Conservation (phyloP, 2,888 invertebrate genomes). For the Zygogramma bicolorata region DNA sequence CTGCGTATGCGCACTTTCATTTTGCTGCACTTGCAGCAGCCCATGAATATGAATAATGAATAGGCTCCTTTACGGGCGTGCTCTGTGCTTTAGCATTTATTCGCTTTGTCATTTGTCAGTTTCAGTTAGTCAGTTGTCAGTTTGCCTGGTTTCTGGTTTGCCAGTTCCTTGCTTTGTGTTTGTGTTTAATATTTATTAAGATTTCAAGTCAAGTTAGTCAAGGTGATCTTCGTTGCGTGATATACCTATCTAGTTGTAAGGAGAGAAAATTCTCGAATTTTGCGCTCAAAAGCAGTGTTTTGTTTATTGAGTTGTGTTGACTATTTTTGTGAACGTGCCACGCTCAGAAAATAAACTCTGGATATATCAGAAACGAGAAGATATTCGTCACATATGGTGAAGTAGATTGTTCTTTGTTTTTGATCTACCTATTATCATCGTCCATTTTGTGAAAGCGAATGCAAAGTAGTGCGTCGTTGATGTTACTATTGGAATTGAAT, state of each 20-base stretch:
- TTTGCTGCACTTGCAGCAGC: no score
- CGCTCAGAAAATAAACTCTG: conserved; percentile 36
- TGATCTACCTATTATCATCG: conserved; percentile 55
- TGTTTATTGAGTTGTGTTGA: conserved; percentile 43
- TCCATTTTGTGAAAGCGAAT: conserved; percentile 64
- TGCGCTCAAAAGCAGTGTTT: conserved; percentile 58
- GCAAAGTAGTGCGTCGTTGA: conserved; percentile 56
- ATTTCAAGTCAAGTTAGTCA: no score
- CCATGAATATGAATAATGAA: no score
- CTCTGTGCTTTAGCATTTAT: no score
- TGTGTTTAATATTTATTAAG: no score
- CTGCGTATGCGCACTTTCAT: no score
- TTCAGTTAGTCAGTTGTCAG: no score
- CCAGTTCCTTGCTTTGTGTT: no score
- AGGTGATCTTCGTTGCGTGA: conserved; percentile 32
- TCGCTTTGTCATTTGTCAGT: no score
- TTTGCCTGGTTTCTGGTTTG: no score
- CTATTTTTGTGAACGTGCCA: conserved; percentile 49
- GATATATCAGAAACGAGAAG: conserved; percentile 37
- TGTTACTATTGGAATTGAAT: conserved; percentile 40
- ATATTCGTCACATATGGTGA: conserved; percentile 53
- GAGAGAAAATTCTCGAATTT: conserved; percentile 53
- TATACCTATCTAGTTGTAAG: conserved; percentile 30
- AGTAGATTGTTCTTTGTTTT: conserved; percentile 61
- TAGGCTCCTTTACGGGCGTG: no score